Evolutionary conservation across 92 coral and sea anemone species (phyloP).

Genomic region (Metridium senile): DNA sequence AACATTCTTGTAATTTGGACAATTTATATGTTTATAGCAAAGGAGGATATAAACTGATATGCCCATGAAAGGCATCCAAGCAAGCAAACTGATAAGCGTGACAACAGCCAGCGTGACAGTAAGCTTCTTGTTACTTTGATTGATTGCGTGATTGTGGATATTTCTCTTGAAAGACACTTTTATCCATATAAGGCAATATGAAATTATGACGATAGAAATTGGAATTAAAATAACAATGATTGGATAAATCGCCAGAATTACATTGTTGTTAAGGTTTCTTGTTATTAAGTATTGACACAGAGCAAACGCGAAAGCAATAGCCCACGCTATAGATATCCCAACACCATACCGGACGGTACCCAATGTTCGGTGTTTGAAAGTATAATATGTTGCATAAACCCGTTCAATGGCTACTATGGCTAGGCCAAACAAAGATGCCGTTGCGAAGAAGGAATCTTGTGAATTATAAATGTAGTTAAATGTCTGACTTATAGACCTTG

Average conservation of each 20-base stretch:
- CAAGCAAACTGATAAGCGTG: slow-evolving; percentile 8
- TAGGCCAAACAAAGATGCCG: slow-evolving; percentile 42
- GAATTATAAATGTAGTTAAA: too few relatives aligned
- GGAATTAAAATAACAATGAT: background rate
- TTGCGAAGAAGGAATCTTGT: too few relatives aligned
- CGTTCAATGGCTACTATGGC: background rate
- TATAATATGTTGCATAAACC: background rate
- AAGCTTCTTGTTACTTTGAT: slow-evolving; percentile 4
- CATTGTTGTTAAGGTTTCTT: background rate
- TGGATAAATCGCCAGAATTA: background rate
- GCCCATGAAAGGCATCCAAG: slow-evolving; percentile 3
- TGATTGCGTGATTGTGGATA: slow-evolving; percentile 13
- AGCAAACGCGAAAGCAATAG: too few relatives aligned
- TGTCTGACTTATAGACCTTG: too few relatives aligned
- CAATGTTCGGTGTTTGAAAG: background rate
- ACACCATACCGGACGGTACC: background rate
- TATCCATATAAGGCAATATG: slow-evolving; percentile 10
- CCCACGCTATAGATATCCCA: background rate
- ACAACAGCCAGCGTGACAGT: slow-evolving; percentile 16
- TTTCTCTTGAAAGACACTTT: slow-evolving; percentile 1
- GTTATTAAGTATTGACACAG: background rate
- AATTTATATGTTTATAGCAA: too few relatives aligned
- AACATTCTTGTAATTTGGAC: too few relatives aligned
- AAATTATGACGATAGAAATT: background rate
- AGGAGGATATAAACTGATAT: too few relatives aligned